Evolutionary conservation across 2,113 vertebrate species (phyloP).

Genomic region (Candoia aspera): DNA sequence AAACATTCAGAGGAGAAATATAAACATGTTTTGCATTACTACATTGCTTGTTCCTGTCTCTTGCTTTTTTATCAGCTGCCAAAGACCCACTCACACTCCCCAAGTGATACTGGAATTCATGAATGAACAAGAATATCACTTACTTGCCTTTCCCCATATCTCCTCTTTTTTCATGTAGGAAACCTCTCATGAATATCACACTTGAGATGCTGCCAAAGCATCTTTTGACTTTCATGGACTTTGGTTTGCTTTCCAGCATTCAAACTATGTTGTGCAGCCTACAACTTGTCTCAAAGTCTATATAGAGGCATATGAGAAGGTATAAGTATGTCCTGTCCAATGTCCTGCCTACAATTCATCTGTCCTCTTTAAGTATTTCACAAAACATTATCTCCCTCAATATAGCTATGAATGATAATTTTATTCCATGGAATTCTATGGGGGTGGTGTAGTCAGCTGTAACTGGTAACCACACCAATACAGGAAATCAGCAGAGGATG

Average conservation of each 20-base stretch:
- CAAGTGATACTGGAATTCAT: neutral
- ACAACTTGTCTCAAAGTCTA: neutral
- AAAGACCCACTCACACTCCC: neutral
- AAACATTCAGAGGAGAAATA: neutral
- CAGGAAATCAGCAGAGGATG: conserved; percentile 42
- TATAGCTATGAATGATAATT: neutral
- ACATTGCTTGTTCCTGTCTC: neutral
- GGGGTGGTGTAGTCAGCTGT: neutral
- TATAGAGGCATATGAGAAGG: neutral
- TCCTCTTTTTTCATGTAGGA: neutral
- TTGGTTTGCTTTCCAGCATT: neutral
- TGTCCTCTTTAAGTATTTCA: neutral
- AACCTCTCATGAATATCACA: neutral
- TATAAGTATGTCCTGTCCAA: neutral
- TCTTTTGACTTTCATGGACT: neutral
- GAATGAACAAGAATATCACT: neutral
- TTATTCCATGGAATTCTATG: conserved; percentile 5
- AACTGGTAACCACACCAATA: neutral
- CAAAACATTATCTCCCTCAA: neutral
- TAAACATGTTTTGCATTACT: neutral
- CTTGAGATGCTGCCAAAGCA: neutral
- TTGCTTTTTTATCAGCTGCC: neutral
- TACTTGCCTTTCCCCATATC: neutral
- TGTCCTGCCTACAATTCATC: neutral
- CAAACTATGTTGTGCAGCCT: neutral